phyloP scores from a whole-genome alignment of 1,140 invertebrate genomes.

The Megalonaias nervosa region DNA sequence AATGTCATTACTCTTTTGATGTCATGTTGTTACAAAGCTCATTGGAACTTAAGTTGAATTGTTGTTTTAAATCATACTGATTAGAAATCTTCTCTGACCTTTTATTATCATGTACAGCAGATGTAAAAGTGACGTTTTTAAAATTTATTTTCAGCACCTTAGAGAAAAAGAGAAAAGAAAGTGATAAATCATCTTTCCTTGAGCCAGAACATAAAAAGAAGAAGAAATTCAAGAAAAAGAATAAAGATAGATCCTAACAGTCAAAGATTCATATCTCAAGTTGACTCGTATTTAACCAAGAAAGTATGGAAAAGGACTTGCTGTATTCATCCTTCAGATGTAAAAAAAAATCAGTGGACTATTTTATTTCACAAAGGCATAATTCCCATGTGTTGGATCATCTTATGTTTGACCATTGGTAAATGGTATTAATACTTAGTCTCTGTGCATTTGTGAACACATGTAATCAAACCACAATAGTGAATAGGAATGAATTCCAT shows the following conservation, averaged over 20 bases:
- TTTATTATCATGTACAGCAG: neutral
- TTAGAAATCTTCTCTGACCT: neutral
- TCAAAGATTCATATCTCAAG: too few relatives aligned
- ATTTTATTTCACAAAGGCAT: too few relatives aligned
- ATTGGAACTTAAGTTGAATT: neutral
- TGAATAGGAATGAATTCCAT: too few relatives aligned
- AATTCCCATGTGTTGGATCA: too few relatives aligned
- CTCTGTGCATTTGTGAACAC: too few relatives aligned
- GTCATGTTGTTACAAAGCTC: neutral
- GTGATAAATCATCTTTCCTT: constrained; percentile 3
- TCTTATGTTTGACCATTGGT: too few relatives aligned
- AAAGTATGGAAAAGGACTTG: too few relatives aligned
- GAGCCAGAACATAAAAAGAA: constrained; percentile 23
- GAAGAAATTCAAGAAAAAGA: constrained; percentile 35
- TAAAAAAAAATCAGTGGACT: too few relatives aligned
- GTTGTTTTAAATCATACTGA: neutral
- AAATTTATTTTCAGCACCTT: constrained; percentile 23
- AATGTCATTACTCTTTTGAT: neutral
- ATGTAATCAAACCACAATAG: too few relatives aligned
- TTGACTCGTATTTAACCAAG: too few relatives aligned
- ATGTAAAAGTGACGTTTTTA: neutral
- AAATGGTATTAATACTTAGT: too few relatives aligned
- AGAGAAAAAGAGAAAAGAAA: constrained; percentile 25
- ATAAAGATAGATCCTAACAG: neutral
- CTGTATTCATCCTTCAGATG: too few relatives aligned